Base-by-base conservation (phyloP, 2,888 invertebrate genomes). In the Margaritifera margaritifera region DNA sequence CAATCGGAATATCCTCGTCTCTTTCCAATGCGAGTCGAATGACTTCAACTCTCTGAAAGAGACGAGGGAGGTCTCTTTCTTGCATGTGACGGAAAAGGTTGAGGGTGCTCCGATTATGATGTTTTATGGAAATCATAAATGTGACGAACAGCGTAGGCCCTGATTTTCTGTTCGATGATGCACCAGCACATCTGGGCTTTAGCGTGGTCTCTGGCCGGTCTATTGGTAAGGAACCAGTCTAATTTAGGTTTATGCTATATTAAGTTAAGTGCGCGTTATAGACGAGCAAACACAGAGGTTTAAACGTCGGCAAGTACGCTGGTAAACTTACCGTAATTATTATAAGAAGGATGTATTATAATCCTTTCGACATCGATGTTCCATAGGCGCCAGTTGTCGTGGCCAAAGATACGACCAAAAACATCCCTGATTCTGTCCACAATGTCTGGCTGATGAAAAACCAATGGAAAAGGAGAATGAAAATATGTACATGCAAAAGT, bases 261-360 rank as follows among this genome's bases (percentile, higher is more conserved):
- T 42, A 11, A 42, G 1, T 11, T 11, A 2, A 8, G 42, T 42
- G 42, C 42, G 8, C 42, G 15, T 42, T 42, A 42, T 42, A 42
- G 11, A 42, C 15, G 42, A 42, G 42, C 15, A 42, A 42, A 42
- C 31, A 42, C 42, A 42, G 42, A 42, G 1, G 42, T n/a, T n/a
- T n/a, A n/a, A n/a, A n/a, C n/a, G n/a, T n/a, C n/a, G n/a, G n/a
- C n/a, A n/a, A n/a, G n/a, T n/a, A n/a, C n/a, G n/a, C n/a, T n/a
- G n/a, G n/a, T 4, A 53, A 24, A 8, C 60, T 61, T 74, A 80
- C 81, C 72, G 18, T 63, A 27, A 53, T 27, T 57, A n/a, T 75
- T 66, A 70, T 86, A 87, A 1, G 68, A 60, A 6, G 85, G 86
- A 68, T 87, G 84, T 18, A 86, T 70, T 11, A 86, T 72, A 20